These are phyloP conservation scores for Tychaedon coryphoeus DNA, from an alignment of 2,113 vertebrate species.

Conservation along the genomic window DNA sequence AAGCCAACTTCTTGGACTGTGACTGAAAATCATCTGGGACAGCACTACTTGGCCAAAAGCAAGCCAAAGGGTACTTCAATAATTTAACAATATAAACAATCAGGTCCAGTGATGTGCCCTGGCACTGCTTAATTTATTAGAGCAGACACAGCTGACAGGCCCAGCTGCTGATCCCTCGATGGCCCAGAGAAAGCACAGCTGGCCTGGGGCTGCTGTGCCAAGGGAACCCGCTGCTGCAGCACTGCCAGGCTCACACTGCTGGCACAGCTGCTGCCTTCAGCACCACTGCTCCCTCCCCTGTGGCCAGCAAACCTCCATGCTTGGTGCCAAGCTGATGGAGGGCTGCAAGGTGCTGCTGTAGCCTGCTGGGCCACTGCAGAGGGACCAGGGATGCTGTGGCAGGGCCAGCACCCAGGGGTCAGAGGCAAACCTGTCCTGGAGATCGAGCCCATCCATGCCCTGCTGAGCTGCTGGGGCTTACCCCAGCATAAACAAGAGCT, in stretches of 20 bases:
- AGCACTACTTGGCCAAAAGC: neutral
- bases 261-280: neutral
- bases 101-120: neutral
- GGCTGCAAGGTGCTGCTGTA: neutral
- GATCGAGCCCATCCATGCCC: accelerated
- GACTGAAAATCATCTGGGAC: neutral
- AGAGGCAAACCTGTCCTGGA: neutral
- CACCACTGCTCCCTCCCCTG: neutral
- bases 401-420: neutral
- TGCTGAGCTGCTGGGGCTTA: neutral
- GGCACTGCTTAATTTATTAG: conserved; percentile 29
- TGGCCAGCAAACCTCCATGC: neutral
- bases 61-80: conserved; percentile 37
- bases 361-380: neutral
- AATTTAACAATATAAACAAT: conserved; percentile 49
- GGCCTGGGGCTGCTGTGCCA: neutral
- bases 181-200: neutral
- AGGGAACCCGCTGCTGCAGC: neutral
- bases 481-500: neutral
- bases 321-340: neutral
- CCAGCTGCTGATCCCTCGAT: conserved; percentile 16
- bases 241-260: neutral
- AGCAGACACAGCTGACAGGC: neutral
- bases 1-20: neutral
- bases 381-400: neutral